Base-by-base conservation (phyloP, 2,888 invertebrate species). In the Pollenia amentaria region DNA sequence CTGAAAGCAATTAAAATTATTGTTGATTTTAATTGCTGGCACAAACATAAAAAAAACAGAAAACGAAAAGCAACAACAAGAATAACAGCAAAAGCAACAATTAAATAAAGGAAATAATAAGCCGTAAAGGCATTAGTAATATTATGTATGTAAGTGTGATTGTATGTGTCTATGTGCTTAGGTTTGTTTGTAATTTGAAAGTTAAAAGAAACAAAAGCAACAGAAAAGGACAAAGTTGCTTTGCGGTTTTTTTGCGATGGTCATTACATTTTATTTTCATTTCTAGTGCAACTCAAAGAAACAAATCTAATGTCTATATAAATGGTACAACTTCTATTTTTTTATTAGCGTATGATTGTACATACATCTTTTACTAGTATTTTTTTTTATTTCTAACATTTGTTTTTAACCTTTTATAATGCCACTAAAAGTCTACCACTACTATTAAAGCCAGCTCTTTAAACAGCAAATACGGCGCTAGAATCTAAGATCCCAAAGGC, bases 1-100 rank as follows among this genome's bases (percentile, higher is more conserved):
- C 70, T 87, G 84, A 87, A 84, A 87, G 87, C 87, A 87, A 87
- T 84, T 87, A 87, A 87, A 87, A 87, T 87, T 87, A 87, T 87
- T 87, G 87, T 87, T 87, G 87, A 87, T 84, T 87, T 87, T 87
- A 87, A 87, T 87, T 87, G 84, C 84, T 80, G 72, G 53, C 72
- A 60, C 51, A 79, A 70, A 18, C 53, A 51, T 18, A 38, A 55
- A 72, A 77, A 75, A 69, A 6, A 29, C 3, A 29, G 6, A 6
- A 29, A 18, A 53, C 46, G 44, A 51, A 42, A 53, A 65, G 16
- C 29, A 65, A 44, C 42, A 60, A 40, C 65, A 57, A n/a, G n/a
- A 55, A 11, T 44, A 29, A 67, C 48, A 73, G 67, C 64, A 72
- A 67, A 21, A 53, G 46, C 44, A 75, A 38, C 62, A 70, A 60